Conservation (phyloP, 2,113 vertebrate species). For the Dicerorhinus sumatrensis region DNA sequence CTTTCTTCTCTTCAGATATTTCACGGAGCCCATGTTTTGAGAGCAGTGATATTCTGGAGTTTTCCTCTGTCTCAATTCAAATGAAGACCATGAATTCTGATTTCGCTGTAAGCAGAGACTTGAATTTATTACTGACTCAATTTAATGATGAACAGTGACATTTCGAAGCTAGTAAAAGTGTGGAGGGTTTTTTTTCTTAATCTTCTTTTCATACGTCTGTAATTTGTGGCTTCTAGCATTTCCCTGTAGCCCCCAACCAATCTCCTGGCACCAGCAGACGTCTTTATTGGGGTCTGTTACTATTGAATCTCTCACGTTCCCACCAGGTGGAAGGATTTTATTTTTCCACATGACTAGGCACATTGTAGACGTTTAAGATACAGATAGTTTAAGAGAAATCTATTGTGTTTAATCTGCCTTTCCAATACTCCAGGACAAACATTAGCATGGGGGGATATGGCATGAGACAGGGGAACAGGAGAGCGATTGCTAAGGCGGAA, state of each 20-base stretch:
- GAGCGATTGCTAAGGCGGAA: neutral
- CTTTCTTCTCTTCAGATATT: neutral
- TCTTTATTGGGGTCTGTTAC: neutral
- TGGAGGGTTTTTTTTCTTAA: neutral
- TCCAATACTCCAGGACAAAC: neutral
- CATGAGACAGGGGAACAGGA: neutral
- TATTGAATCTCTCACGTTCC: neutral
- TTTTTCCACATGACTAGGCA: neutral
- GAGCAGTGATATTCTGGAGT: neutral
- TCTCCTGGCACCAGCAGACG: neutral
- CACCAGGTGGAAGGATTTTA: neutral
- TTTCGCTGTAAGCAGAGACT: neutral
- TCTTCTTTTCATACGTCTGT: neutral
- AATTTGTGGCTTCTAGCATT: neutral
- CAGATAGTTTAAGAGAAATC: neutral
- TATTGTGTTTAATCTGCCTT: neutral
- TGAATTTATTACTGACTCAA: constrained; percentile 40
- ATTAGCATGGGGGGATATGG: fast-evolving
- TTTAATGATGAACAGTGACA: neutral
- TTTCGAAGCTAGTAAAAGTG: neutral
- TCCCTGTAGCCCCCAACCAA: neutral
- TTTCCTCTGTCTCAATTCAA: constrained; percentile 12
- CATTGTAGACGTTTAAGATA: neutral
- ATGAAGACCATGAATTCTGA: constrained; percentile 21
- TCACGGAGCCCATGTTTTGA: neutral